Base-by-base conservation (phyloP, 2,888 invertebrate genomes). In the Drosophila multiciliata region DNA sequence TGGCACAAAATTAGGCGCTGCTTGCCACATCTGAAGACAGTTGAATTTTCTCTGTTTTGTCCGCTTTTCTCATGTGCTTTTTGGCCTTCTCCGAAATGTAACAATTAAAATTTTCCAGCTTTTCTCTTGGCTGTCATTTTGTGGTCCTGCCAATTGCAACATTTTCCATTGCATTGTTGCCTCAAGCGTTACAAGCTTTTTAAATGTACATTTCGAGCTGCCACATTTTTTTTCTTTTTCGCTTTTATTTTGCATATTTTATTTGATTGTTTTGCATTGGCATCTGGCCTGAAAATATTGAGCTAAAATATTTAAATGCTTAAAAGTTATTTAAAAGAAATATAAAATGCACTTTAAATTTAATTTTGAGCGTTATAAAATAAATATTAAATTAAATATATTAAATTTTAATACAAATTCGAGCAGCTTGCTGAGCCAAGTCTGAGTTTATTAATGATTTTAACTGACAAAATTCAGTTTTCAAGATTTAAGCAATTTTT, bases 81-180 rank as follows among this genome's bases (percentile, higher is more conserved):
- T 76, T 45, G 70, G 66, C 29, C 29, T 29, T 74, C 35, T 74
- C 55, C 49, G 57, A 77, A 86, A 72, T 86, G 87, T 83, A 81
- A 82, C 82, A 82, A 82, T 82, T 86, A 86, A 82, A 82, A 83
- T 83, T 69, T 66, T 62, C 54, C 53, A 32, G 59, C 67, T 45
- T 23, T 20, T 15, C 23, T 36, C 55, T 36, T 20, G 69, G 49
- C 61, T 45, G 48, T 61, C 63, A 66, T 71, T 69, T 63, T 64
- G 59, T 48, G 64, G 64, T 48, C 57, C 50, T 77, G 59, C 52
- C 65, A 68, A 82, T 64, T 82, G 54, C 62, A 40, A 50, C 75
- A 69, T 58, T 79, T 48, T 73, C 74, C 15, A 45, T 73, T 58
- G 78, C 49, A 52, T 54, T 36, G 15, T 54, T 36, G 64, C 58